Evolutionary conservation across 2,888 invertebrate species (phyloP).

Genomic region (Rhorus exstirpatorius): DNA sequence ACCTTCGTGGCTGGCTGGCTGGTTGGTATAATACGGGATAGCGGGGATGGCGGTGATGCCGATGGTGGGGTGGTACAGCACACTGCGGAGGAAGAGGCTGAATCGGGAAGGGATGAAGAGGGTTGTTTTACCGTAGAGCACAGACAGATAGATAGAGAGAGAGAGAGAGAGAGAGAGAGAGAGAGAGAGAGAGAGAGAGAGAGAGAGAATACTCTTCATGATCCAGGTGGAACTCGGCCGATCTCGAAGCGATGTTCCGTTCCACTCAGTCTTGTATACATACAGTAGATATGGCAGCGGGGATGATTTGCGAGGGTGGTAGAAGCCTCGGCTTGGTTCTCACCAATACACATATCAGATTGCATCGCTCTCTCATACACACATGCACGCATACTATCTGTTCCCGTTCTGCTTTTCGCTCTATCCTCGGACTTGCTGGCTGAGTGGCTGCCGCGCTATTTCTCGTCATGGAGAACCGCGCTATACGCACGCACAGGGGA

Average conservation of each 20-base stretch:
- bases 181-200: constrained; percentile 11
- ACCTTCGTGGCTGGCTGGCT: constrained; percentile 69
- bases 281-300: constrained; percentile 41
- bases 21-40: constrained; percentile 55
- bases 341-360: constrained; percentile 48
- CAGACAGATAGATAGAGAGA: constrained; percentile 11
- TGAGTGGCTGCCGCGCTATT: constrained; percentile 80
- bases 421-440: constrained; percentile 83
- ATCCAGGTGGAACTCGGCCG: constrained; percentile 57
- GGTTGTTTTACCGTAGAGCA: background rate
- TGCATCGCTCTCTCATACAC: constrained; percentile 5
- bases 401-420: constrained; percentile 51
- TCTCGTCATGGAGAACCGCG: constrained; percentile 72
- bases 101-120: constrained; percentile 12
- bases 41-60: constrained; percentile 19
- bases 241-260: constrained; percentile 57
- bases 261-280: constrained; percentile 50
- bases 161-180: constrained; percentile 9
- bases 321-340: constrained; percentile 44
- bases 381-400: background rate
- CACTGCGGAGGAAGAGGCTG: constrained; percentile 44
- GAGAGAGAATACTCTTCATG: constrained; percentile 54
- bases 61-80: constrained; percentile 47
- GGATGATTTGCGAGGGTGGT: constrained; percentile 56
- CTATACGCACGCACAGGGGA: constrained; percentile 75